Base-by-base conservation (phyloP, 92 coral and sea anemone species). In the Parazoanthus swiftii region DNA sequence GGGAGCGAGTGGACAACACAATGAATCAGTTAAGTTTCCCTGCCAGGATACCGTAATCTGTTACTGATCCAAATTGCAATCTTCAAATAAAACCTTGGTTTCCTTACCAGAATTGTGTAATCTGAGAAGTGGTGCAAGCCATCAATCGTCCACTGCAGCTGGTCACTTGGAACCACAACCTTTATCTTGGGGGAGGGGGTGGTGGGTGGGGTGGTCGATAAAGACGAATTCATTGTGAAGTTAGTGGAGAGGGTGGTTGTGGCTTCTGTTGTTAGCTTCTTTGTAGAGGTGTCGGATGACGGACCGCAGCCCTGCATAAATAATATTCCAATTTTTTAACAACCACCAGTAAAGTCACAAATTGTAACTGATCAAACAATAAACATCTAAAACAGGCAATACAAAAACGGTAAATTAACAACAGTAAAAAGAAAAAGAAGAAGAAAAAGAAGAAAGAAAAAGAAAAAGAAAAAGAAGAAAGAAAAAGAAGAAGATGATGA, bases 51-150 rank as follows among this genome's bases (percentile, higher is more conserved):
- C n/a, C n/a, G n/a, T n/a, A n/a, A n/a, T n/a, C n/a, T n/a, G n/a
- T n/a, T n/a, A n/a, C n/a, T n/a, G n/a, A n/a, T n/a, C n/a, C n/a
- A n/a, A n/a, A n/a, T n/a, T n/a, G n/a, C n/a, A n/a, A n/a, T n/a
- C n/a, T n/a, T n/a, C n/a, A n/a, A n/a, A n/a, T n/a, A n/a, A n/a
- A n/a, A 39, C 11, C 7, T 16, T 23, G 21, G 81, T 79, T 54
- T 54, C 39, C 78, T 83, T 71, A 83, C 87, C 78, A 83, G 9
- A 21, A 83, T 83, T 9, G 87, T 70, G 87, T 83, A 83, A 79
- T 83, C 87, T 35, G 87, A 68, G 66, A 83, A 83, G 37, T 83
- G 87, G 44, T 71, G 87, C 9, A 83, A 50, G 74, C 65, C 77
- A 6, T 70, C 23, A 29, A 83, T 83, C 54, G 42, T 43, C 29